Conservation (phyloP, 2,888 invertebrate species). For the Hipparchia sbordonii region DNA sequence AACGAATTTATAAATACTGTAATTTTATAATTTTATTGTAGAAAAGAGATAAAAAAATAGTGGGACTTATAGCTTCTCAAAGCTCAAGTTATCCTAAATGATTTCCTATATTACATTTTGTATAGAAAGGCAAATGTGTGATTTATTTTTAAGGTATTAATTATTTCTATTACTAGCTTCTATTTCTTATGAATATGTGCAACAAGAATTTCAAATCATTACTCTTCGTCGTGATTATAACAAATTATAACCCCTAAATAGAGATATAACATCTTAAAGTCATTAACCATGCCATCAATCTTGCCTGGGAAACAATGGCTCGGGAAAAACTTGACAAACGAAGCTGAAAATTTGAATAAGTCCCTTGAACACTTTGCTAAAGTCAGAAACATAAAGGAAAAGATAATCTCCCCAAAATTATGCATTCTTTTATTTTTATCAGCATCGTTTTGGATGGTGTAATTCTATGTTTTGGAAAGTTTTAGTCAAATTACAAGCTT, state of each 20-base stretch:
- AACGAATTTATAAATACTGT: too few species aligned
- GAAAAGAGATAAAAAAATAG: too few species aligned
- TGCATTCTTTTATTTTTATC: background rate
- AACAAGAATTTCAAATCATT: background rate
- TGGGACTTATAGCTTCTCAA: too few species aligned
- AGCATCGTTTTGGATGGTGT: background rate
- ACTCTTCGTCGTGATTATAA: background rate
- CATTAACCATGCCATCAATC: conserved; percentile 32
- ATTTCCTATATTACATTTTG: too few species aligned
- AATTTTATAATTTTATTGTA: too few species aligned
- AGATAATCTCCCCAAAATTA: background rate
- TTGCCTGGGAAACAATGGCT: conserved; percentile 24
- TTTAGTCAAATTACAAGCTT: too few species aligned
- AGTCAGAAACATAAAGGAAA: conserved; percentile 1
- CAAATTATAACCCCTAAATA: background rate
- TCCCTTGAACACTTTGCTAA: conserved; percentile 1
- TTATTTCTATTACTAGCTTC: too few species aligned
- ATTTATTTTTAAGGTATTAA: too few species aligned
- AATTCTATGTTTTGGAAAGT: too few species aligned
- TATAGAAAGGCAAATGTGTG: too few species aligned
- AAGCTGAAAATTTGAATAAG: conserved; percentile 23
- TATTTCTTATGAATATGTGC: too few species aligned
- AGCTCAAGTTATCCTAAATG: too few species aligned
- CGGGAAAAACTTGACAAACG: conserved; percentile 28
- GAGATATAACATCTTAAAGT: conserved; percentile 8